phyloP scores from a whole-genome alignment of 2,113 vertebrate species.

The Grallaria varia region DNA sequence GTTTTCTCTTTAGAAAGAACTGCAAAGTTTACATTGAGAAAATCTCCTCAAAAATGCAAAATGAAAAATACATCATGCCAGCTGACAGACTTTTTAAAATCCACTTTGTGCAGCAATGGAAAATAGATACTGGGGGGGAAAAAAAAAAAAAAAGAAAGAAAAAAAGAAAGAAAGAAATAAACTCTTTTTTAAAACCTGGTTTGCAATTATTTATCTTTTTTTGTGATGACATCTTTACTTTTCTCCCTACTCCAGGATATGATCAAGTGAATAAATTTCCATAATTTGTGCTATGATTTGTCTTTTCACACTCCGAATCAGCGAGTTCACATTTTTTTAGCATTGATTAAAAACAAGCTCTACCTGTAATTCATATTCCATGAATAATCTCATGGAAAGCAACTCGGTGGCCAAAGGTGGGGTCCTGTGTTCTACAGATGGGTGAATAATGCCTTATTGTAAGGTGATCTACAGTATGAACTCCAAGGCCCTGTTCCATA shows the following conservation, averaged over 20 bases:
- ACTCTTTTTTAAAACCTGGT: not conserved
- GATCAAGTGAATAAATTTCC: slow-evolving; percentile 8
- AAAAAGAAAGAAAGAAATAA: not conserved
- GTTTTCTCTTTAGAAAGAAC: not conserved
- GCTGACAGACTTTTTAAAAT: not conserved
- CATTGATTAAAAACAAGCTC: not conserved
- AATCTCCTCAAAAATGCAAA: not conserved
- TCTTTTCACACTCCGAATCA: not conserved
- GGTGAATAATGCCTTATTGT: not conserved
- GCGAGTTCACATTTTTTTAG: not conserved
- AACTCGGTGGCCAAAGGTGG: not conserved
- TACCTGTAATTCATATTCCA: not conserved
- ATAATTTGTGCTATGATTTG: not conserved
- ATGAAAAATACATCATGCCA: not conserved
- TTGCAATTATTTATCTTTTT: not conserved
- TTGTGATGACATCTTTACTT: not conserved
- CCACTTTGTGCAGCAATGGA: not conserved
- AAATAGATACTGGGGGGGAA: not conserved
- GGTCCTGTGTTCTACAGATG: not conserved
- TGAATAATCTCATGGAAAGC: not conserved
- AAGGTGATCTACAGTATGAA: not conserved
- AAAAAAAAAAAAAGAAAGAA: too few relatives aligned
- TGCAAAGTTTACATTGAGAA: not conserved
- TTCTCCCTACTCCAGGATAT: not conserved
- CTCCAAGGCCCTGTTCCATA: not conserved